Base-by-base conservation (phyloP, 2,888 invertebrate species). In the Hypomecis atomaria region DNA sequence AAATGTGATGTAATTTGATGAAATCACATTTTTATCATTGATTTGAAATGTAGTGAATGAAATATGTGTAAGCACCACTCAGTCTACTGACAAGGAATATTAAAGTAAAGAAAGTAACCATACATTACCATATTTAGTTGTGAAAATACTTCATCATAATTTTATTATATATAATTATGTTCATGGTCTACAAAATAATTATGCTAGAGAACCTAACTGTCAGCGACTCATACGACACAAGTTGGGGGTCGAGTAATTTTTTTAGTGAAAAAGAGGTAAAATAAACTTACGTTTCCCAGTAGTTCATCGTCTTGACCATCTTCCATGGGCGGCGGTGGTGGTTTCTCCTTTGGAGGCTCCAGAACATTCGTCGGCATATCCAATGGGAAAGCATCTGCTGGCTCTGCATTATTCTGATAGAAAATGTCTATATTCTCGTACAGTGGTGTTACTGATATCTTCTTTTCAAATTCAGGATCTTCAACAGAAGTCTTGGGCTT, bases 321-420 rank as follows among this genome's bases (percentile, higher is more conserved):
- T 59, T 95, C 95, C 58, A 93, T 92, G 0, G 96, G 96, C 2
- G 96, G 96, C 9, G 97, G 97, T 1, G 97, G 97, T 37, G 97
- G 97, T 78, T 97, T 97, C 80, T 97, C 97, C 78, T 95, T 96
- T n/a, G 96, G 96, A 10, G 97, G 97, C 78, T 96, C 96, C 78
- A 95, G 71, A 45, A 87, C 90, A 78, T 94, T 94, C 6, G 93
- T 87, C 0, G 95, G 94, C 71, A 95, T 86, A 67, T 94, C 94
- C 75, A 95, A 79, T 4, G 92, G 94, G 73, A 95, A 95, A 0
- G 89, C 87, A 58, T 75, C 82, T 0, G 76, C 74, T 6, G 82
- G 82, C 38, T 85, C 84, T 40, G 81, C 76, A 5, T 78, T 71
- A 57, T 86, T 89, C 72, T 89, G 87, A 68, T 93, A 94, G 77